These are phyloP conservation scores for Nemotelus nigrinus DNA, from an alignment of 2,888 invertebrate genomes.

Conservation along the genomic window DNA sequence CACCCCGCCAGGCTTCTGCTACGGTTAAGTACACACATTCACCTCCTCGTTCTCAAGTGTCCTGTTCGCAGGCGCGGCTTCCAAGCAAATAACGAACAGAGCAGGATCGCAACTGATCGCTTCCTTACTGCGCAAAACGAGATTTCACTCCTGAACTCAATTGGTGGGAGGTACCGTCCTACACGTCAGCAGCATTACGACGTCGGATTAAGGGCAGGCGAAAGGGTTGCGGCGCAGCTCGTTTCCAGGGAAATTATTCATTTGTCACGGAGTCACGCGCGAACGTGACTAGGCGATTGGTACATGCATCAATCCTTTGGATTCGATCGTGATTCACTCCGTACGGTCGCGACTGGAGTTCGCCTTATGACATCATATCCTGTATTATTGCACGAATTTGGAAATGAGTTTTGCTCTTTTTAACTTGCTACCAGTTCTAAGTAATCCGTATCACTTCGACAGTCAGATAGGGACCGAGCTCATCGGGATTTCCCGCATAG, in stretches of 20 bases:
- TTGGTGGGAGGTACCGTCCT: conserved; percentile 5
- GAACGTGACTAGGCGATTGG: conserved; percentile 2
- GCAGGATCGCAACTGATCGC: neutral
- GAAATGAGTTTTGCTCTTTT: neutral
- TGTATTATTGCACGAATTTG: neutral
- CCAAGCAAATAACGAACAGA: neutral
- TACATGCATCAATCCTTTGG: neutral
- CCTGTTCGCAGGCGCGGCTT: conserved; percentile 2
- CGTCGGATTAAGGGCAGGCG: conserved; percentile 8
- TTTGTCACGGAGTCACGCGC: conserved; percentile 1
- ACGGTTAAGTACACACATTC: conserved; percentile 18
- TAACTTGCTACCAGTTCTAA: too few species aligned
- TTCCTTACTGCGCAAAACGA: neutral
- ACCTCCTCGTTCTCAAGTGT: neutral
- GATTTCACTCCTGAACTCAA: neutral
- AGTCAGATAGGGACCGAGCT: too few species aligned
- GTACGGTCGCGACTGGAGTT: neutral
- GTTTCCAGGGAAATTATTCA: conserved; percentile 9
- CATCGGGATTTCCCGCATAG: too few species aligned
- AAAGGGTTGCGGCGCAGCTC: conserved; percentile 16
- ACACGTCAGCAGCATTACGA: conserved; percentile 5
- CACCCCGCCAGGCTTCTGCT: neutral
- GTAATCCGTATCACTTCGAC: too few species aligned
- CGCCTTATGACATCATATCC: conserved; percentile 37
- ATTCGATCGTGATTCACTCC: conserved; percentile 29